Conservation (phyloP, 35 echinoderm and acorn worm species). For the Lytechinus variegatus region DNA sequence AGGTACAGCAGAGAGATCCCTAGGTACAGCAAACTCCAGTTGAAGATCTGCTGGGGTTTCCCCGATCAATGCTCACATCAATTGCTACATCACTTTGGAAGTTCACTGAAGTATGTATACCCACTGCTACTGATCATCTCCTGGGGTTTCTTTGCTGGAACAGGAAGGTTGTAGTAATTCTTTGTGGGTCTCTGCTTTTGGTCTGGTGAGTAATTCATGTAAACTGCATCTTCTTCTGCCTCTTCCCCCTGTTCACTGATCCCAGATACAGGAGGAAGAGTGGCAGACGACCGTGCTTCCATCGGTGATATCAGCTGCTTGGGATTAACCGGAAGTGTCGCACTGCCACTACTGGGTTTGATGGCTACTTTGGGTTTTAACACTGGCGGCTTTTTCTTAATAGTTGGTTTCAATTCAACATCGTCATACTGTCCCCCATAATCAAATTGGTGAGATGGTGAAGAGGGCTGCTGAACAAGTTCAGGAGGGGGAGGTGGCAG, state of each 20-base stretch:
- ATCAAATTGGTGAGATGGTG: neutral
- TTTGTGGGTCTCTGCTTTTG: neutral
- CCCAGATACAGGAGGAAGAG: neutral
- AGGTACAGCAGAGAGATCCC: too few relatives aligned
- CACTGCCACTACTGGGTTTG: neutral
- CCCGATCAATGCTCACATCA: too few relatives aligned
- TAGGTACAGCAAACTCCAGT: too few relatives aligned
- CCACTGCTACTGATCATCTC: neutral
- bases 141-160: neutral
- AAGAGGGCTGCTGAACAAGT: neutral
- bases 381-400: conserved; percentile 8
- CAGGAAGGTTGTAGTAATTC: neutral
- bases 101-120: neutral
- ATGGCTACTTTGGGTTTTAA: neutral
- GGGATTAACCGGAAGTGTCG: neutral
- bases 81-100: neutral
- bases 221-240: neutral
- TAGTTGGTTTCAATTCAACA: neutral
- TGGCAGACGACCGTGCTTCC: neutral
- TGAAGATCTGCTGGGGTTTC: too few relatives aligned
- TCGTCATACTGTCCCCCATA: neutral
- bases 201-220: neutral
- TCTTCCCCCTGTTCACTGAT: neutral
- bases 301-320: neutral
- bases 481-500: neutral